Base-by-base conservation (phyloP, 2,797 vertebrate genomes). In the Sebastiscus albofasciatus region DNA sequence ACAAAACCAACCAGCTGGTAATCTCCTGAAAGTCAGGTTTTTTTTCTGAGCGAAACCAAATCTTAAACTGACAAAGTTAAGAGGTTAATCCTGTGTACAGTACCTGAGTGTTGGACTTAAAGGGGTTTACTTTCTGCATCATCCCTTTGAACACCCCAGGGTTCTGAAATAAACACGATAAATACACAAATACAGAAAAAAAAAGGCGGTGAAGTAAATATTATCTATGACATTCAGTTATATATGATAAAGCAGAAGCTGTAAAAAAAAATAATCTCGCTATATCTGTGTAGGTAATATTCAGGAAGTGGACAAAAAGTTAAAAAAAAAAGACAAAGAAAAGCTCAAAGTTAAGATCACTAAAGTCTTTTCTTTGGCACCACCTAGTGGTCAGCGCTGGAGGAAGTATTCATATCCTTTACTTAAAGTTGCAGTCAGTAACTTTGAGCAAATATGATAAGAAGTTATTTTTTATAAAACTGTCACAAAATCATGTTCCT, bases 81-180 rank as follows among this genome's bases (percentile, higher is more conserved):
- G 55, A 22, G 4, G 4, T 18, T 16, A 1, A 6, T 22, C 4
- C 4, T 10, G 1, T 29, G 6, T 2, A 6, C n/a, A 10, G 22
- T 89, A 93, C 91, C 92, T 92, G 92, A 14, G 87, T 27, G 71
- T 20, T 39, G 1, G 89, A 88, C 71, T 56, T 93, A 8, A 94
- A 93, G 1, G 91, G 90, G 62, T 94, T 95, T 0, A 92, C 89
- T 86, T 92, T 94, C 76, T 94, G 89, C 77, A 93, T 87, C 71
- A 93, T 83, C 20, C 84, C 93, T 85, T 81, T 93, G 8, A 94
- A 80, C 69, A 27, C 33, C 2, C 90, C 90, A 0, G 77, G 84
- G 62, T 79, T 92, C 93, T 95, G 10, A n/a, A 80, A 81, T 9
- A 82, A 65, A 85, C 3, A 65, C 8, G 75, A 82, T 9, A 86